Evolutionary conservation across 2,797 vertebrate genomes (phyloP), one percentile per base, ranked within the genome.

Genomic region (Esox lucius): DNA sequence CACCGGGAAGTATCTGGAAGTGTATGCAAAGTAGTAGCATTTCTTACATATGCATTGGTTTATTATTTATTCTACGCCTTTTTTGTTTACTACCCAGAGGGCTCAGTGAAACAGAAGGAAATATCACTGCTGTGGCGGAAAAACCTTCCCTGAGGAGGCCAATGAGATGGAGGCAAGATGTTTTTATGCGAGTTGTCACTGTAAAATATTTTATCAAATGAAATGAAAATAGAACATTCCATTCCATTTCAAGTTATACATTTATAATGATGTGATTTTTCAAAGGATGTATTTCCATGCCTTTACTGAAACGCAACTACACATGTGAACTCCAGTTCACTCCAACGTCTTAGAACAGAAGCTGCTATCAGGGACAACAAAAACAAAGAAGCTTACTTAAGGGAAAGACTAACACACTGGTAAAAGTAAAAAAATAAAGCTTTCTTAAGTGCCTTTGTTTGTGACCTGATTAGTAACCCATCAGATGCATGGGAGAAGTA

Each of bases 101-200:
- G 4, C n/a, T 24, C 13, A 13, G 12, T 15, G 26, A 13, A 70
- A 19, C 17, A 16, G 4, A 11, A 5, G 24, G 28, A 48, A 17
- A 49, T 7, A 19, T 8, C 49, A 17, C 28, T 26, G 16, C 49
- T 49, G 4, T 16, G 26, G 28, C 11, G 22, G 68, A 49, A 31
- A 28, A 51, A 28, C 46, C 3, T 26, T 70, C 68, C 68, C 48
- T 28, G 13, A 51, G 68, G 68, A 31, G 48, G 26, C 6, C 15
- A 26, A 7, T 70, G 68, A 78, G 74, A 83, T 75, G n/a, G n/a
- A n/a, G n/a, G n/a, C n/a, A 80, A 70, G 68, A 68, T 64, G 78
- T 79, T 79, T 68, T 49, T 53, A 64, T 4, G 42, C 65, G 68
- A 13, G 68, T 53, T 28, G 62, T 35, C 48, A 1, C 8, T 61